Conservation (phyloP, 2,113 vertebrate species). For the Ellobius talpinus region DNA sequence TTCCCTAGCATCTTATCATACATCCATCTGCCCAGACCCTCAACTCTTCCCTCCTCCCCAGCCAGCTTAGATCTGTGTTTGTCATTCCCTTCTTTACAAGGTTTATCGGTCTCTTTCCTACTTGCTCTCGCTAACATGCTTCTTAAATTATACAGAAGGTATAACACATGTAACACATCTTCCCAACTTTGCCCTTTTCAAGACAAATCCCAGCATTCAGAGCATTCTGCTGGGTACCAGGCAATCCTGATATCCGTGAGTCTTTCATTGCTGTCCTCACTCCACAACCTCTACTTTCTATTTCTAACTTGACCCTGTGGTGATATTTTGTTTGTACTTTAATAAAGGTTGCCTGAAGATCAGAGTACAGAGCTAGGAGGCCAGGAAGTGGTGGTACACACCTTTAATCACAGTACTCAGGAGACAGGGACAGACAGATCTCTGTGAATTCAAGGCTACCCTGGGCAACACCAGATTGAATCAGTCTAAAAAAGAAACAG, state of each 20-base stretch:
- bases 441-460: too few species aligned
- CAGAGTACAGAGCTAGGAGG: too few species aligned
- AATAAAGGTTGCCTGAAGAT: too few species aligned
- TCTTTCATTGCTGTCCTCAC: background rate
- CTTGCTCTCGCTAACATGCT: background rate
- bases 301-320: background rate
- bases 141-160: background rate
- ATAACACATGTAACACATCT: background rate
- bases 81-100: background rate
- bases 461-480: too few species aligned
- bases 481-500: too few species aligned
- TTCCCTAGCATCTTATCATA: background rate
- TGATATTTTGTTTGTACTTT: too few species aligned
- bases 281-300: background rate
- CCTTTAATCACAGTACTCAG: too few species aligned
- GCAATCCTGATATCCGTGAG: too few species aligned
- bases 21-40: background rate
- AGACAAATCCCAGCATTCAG: background rate
- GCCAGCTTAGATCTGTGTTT: background rate
- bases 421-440: too few species aligned
- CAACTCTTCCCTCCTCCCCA: accelerated
- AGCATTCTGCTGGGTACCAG: too few species aligned
- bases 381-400: too few species aligned
- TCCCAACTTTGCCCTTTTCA: background rate
- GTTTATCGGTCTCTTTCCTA: background rate